These are phyloP conservation scores for Tyrophagus putrescentiae DNA, from an alignment of 1,140 invertebrate genomes.

Conservation along the genomic window DNA sequence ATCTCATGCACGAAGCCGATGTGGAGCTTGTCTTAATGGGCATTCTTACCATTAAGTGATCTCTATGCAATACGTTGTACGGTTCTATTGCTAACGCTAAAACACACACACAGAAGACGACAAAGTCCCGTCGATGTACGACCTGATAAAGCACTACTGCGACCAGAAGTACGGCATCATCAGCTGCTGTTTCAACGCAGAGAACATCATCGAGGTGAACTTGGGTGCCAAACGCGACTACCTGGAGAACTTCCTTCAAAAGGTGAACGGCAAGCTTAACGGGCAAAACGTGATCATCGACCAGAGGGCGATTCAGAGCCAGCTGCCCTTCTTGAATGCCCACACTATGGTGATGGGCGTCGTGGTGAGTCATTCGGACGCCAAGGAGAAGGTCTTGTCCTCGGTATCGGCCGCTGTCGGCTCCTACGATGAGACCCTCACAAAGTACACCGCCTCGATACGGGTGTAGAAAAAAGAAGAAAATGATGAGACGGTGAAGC, in stretches of 20 bases:
- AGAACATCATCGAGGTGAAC: neutral
- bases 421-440: conserved; percentile 7
- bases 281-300: conserved; percentile 56
- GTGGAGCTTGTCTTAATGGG: neutral
- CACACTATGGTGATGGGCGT: conserved; percentile 35
- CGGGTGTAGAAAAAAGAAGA: conserved; percentile 13
- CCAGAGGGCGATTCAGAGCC: conserved; percentile 28
- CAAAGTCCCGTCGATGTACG: conserved; percentile 33
- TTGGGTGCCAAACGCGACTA: no score
- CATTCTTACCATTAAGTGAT: neutral
- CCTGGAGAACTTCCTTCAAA: conserved; percentile 55
- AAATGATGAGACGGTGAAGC: conserved; percentile 16
- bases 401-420: conserved; percentile 58
- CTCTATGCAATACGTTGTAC: conserved; percentile 32
- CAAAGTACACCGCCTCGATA: conserved; percentile 15
- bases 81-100: conserved; percentile 46
- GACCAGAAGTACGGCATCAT: conserved; percentile 9
- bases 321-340: neutral
- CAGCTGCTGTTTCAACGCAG: neutral
- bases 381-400: conserved; percentile 52
- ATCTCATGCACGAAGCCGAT: conserved; percentile 30
- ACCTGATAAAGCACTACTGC: conserved; percentile 1
- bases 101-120: neutral
- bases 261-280: conserved; percentile 68
- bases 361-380: conserved; percentile 64